Evolutionary conservation across 2,113 vertebrate species (phyloP).

Genomic region (Sigmodon hispidus): DNA sequence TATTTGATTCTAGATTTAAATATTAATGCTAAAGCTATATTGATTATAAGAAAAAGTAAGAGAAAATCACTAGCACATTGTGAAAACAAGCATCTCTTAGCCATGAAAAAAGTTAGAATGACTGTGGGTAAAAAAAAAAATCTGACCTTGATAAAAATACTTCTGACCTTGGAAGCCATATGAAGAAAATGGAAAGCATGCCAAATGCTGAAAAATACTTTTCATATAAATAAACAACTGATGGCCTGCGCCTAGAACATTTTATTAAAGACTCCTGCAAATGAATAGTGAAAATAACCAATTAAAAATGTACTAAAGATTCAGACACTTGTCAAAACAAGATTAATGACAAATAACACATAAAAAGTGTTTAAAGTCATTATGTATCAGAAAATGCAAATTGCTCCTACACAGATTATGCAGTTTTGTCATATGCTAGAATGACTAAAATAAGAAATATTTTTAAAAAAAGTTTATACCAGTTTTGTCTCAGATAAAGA

Average conservation of each 20-base stretch:
- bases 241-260: background rate
- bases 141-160: conserved; percentile 11
- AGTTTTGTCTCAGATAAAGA: background rate
- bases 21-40: background rate
- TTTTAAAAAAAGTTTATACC: too few species aligned
- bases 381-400: background rate
- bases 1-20: background rate
- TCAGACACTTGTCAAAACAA: conserved; percentile 14
- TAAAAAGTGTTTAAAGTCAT: conserved; percentile 35
- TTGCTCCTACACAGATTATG: background rate
- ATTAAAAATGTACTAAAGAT: conserved; percentile 12
- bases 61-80: background rate
- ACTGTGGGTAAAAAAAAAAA: background rate
- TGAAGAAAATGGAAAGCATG: background rate
- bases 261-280: conserved; percentile 5
- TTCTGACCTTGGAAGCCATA: background rate
- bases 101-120: background rate
- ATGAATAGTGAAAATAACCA: conserved; percentile 3
- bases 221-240: background rate
- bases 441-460: background rate
- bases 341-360: background rate
- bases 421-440: background rate
- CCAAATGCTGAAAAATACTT: background rate
- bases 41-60: background rate
- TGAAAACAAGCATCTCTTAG: background rate